These are phyloP conservation scores for Trachymyrmex cornetzi DNA, from an alignment of 1,140 invertebrate genomes.

Conservation along the genomic window DNA sequence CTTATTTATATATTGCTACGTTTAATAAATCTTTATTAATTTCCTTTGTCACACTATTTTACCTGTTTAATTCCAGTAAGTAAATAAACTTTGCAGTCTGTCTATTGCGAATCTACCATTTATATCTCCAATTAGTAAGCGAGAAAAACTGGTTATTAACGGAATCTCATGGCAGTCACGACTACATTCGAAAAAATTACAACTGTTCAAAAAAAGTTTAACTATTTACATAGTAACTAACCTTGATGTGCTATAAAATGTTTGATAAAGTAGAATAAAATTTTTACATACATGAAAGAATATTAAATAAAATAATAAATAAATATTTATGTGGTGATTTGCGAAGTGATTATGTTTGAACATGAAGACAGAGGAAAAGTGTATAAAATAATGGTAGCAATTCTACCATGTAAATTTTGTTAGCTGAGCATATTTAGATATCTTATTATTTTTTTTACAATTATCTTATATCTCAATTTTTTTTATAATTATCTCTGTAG, in stretches of 20 bases:
- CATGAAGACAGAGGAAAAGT: background rate
- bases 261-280: background rate
- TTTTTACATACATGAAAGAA: background rate
- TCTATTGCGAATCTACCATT: background rate
- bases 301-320: background rate
- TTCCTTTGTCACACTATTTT: background rate
- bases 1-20: background rate
- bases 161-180: background rate
- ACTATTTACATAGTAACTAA: background rate
- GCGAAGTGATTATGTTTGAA: background rate
- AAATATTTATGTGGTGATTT: background rate
- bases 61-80: background rate
- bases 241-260: background rate
- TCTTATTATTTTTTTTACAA: background rate
- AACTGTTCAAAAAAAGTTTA: background rate
- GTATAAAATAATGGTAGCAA: background rate
- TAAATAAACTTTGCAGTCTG: conserved; percentile 8
- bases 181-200: background rate
- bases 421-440: background rate
- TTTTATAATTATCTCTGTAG: conserved; percentile 14
- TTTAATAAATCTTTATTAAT: background rate
- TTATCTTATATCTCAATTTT: conserved; percentile 17
- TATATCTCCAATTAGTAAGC: background rate
- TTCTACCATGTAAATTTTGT: background rate
- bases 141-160: conserved; percentile 15